phyloP scores from a whole-genome alignment of 1,140 invertebrate species.

The Manduca sexta region DNA sequence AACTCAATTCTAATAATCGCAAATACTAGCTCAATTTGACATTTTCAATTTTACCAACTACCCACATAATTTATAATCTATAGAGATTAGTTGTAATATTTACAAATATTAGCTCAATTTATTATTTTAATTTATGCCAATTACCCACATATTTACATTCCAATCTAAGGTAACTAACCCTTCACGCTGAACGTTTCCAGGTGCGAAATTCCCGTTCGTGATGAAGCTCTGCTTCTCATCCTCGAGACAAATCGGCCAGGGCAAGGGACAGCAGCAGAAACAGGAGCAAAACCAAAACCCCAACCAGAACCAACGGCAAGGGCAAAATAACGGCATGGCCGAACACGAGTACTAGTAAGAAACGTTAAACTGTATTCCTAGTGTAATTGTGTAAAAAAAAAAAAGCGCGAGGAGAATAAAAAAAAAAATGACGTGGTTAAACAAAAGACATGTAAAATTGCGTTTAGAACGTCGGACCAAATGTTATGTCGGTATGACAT shows the following conservation, averaged over 20 bases:
- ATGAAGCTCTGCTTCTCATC: constrained; percentile 97
- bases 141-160: no score
- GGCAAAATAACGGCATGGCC: constrained; percentile 49
- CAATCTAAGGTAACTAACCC: no score
- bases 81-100: no score
- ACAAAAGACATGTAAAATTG: constrained; percentile 53
- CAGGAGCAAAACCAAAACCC: constrained; percentile 21
- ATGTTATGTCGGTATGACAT: constrained; percentile 32
- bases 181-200: constrained; percentile 70
- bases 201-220: constrained; percentile 96
- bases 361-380: constrained; percentile 3
- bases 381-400: not conserved
- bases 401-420: not conserved
- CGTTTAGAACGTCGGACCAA: constrained; percentile 44
- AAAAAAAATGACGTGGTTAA: not conserved
- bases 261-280: constrained; percentile 36
- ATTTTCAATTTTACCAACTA: no score
- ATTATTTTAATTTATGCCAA: no score
- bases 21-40: no score
- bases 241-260: constrained; percentile 81
- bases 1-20: no score
- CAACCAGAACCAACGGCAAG: constrained; percentile 31
- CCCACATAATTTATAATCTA: no score
- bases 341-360: constrained; percentile 68
- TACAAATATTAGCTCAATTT: no score